Percentiles rank a stretch among this genome's conserved stretches.
Evolutionary conservation across 2,797 vertebrate genomes (phyloP).

Genomic region (Chaetophractus vellerosus): DNA sequence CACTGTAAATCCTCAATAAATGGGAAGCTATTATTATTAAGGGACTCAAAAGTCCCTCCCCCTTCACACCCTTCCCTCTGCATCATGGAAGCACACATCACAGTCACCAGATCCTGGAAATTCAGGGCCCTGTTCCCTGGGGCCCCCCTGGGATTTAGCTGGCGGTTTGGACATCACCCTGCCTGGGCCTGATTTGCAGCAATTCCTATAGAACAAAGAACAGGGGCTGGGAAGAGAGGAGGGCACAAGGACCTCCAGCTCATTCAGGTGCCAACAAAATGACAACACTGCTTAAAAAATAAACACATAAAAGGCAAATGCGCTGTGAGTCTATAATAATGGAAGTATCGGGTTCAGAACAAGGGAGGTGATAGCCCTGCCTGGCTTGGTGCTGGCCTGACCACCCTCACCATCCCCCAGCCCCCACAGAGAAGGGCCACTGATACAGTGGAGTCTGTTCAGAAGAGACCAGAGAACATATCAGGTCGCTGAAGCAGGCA

Average conservation of each 20-base stretch:
- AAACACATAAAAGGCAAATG: neutral
- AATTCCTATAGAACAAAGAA: neutral
- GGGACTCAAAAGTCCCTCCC: neutral
- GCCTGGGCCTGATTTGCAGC: neutral
- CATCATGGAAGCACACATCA: neutral
- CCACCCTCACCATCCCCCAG: neutral
- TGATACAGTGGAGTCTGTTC: neutral
- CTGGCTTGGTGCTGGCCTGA: neutral
- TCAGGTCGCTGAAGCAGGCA: no score
- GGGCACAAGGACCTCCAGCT: neutral
- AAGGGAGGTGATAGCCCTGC: neutral
- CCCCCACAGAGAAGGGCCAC: neutral
- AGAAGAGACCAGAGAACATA: neutral
- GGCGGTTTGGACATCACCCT: neutral
- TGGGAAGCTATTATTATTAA: neutral
- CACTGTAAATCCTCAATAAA: neutral
- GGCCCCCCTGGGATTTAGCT: neutral
- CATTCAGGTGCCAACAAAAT: neutral
- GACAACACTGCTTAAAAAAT: neutral
- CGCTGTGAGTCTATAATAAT: neutral
- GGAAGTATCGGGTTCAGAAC: neutral
- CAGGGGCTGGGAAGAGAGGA: neutral
- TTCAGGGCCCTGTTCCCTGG: neutral
- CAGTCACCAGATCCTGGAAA: no score
- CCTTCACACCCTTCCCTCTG: neutral